phyloP scores from a whole-genome alignment of 2,888 invertebrate genomes.

The Apamea sordens region DNA sequence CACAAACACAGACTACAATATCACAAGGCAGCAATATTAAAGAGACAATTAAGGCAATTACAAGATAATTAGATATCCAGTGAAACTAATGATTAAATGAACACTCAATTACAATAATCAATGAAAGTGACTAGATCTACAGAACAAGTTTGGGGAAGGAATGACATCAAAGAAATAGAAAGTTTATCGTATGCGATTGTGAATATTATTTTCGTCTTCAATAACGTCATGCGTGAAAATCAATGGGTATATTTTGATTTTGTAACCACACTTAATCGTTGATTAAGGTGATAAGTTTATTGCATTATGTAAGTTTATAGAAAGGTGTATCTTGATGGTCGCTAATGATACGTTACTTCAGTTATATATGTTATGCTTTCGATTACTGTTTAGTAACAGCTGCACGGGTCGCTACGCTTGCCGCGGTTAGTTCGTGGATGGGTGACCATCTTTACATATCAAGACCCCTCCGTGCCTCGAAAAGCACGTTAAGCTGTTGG shows the following conservation, averaged over 20 bases:
- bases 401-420: too few relatives aligned
- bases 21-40: not conserved
- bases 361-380: not conserved
- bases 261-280: slow-evolving; percentile 34
- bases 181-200: slow-evolving; percentile 36
- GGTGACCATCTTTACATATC: too few relatives aligned
- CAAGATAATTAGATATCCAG: not conserved
- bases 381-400: not conserved
- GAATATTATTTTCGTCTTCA: slow-evolving; percentile 32
- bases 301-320: slow-evolving; percentile 27
- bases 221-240: slow-evolving; percentile 54
- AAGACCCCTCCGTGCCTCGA: too few relatives aligned
- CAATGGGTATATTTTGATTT: slow-evolving; percentile 42
- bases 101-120: slow-evolving; percentile 26
- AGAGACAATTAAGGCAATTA: slow-evolving; percentile 11
- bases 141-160: slow-evolving; percentile 10
- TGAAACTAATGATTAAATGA: slow-evolving; percentile 28
- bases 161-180: slow-evolving; percentile 52
- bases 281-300: slow-evolving; percentile 26
- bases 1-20: too few relatives aligned
- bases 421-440: too few relatives aligned
- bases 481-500: too few relatives aligned
- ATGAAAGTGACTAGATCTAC: slow-evolving; percentile 16
- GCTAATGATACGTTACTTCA: not conserved
- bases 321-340: slow-evolving; percentile 5